Evolutionary conservation across 2,888 invertebrate species (phyloP).

Genomic region (Morinoia aosen): DNA sequence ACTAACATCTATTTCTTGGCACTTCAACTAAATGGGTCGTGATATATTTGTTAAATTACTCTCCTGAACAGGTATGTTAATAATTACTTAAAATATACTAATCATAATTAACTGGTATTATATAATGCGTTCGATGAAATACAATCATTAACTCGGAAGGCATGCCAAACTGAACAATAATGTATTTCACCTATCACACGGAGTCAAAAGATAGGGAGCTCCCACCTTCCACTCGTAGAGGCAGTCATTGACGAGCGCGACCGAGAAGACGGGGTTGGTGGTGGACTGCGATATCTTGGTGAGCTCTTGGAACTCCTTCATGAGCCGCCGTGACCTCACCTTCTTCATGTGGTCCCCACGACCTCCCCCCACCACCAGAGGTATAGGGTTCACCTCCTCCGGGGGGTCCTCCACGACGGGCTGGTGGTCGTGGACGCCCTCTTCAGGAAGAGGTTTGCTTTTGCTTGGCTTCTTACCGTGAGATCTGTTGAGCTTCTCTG

Average conservation of each 20-base stretch:
- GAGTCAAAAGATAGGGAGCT: too few relatives aligned
- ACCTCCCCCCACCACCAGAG: slow-evolving; percentile 84
- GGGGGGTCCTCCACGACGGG: slow-evolving; percentile 97
- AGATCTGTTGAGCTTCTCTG: not conserved
- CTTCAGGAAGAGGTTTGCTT: slow-evolving; percentile 85
- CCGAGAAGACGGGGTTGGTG: slow-evolving; percentile 76
- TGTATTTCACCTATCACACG: too few relatives aligned
- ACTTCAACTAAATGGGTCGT: too few relatives aligned
- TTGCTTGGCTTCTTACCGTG: not conserved
- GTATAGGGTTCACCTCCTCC: slow-evolving; percentile 91
- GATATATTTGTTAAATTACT: too few relatives aligned
- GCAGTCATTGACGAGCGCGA: slow-evolving; percentile 88
- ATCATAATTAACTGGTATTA: too few relatives aligned
- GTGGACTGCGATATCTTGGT: slow-evolving; percentile 65
- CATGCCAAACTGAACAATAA: too few relatives aligned
- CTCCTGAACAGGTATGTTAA: too few relatives aligned
- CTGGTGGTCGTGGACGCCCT: slow-evolving; percentile 95
- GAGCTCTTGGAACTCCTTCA: slow-evolving; percentile 80
- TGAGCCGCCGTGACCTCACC: slow-evolving; percentile 83
- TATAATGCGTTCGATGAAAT: too few relatives aligned
- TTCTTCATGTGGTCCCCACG: slow-evolving; percentile 73
- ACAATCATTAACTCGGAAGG: too few relatives aligned
- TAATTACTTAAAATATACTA: too few relatives aligned
- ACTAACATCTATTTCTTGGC: too few relatives aligned
- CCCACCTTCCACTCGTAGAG: slow-evolving; percentile 86